These are phyloP conservation scores for Chrysochloris asiatica DNA, from an alignment of 2,113 vertebrate genomes.

Conservation along the genomic window DNA sequence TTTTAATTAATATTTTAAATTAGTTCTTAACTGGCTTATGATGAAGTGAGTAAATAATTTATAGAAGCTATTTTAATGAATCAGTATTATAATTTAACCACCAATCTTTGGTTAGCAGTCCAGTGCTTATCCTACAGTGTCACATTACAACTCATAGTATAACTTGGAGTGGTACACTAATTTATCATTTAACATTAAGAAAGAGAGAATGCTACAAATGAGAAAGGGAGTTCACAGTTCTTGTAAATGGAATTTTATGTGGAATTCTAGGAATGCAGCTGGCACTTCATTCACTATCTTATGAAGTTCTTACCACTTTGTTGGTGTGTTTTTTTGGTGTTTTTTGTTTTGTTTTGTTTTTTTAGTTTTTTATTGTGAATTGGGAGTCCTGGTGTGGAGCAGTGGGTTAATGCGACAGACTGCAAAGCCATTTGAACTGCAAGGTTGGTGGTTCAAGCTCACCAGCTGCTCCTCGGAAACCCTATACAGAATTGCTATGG, in stretches of 20 bases:
- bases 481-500: too few relatives aligned
- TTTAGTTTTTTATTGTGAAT: too few relatives aligned
- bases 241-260: neutral
- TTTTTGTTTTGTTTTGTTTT: too few relatives aligned
- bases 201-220: neutral
- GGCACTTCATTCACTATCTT: neutral
- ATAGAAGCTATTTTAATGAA: neutral
- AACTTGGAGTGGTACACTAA: conserved; percentile 1
- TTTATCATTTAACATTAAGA: conserved; percentile 17
- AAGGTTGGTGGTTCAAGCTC: too few relatives aligned
- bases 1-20: conserved; percentile 21
- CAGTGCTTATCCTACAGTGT: neutral
- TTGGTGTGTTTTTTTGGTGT: too few relatives aligned
- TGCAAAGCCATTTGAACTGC: too few relatives aligned
- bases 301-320: too few relatives aligned
- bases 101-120: too few relatives aligned
- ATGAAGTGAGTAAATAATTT: conserved; percentile 19
- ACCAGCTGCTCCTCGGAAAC: too few relatives aligned
- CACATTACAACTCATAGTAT: neutral
- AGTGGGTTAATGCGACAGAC: too few relatives aligned
- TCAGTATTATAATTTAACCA: neutral
- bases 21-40: neutral
- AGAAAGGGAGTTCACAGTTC: neutral
- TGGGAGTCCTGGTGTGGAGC: too few relatives aligned
- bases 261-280: neutral